Conservation (phyloP, 2,797 vertebrate species). For the Macropodus opercularis region DNA sequence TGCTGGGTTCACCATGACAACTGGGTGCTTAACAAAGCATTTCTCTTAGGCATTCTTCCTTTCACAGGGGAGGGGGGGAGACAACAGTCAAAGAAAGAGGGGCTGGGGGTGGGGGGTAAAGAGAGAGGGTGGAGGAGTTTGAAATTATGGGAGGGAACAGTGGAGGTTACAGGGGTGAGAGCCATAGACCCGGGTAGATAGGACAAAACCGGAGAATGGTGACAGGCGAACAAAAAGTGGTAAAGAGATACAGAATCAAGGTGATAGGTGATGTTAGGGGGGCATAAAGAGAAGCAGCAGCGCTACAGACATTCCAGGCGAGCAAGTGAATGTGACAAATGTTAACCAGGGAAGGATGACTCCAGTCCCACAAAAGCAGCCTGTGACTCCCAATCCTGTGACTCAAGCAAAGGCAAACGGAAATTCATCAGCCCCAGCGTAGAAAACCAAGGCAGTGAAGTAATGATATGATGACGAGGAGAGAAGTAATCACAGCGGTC, state of each 20-base stretch:
- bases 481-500: conserved; percentile 47
- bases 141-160: conserved; percentile 75
- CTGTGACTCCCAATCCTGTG: conserved; percentile 36
- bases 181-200: conserved; percentile 59
- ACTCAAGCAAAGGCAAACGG: conserved; percentile 34
- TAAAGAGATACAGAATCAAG: conserved; percentile 76
- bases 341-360: conserved; percentile 49
- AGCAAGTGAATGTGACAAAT: conserved; percentile 70
- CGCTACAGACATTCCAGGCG: conserved; percentile 66
- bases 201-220: conserved; percentile 64
- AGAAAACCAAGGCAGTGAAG: conserved; percentile 38
- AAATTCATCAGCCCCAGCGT: conserved; percentile 31
- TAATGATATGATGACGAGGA: conserved; percentile 37
- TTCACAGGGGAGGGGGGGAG: conserved; percentile 71
- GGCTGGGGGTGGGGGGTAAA: conserved; percentile 33
- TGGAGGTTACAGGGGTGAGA: conserved; percentile 74
- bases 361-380: conserved; percentile 21
- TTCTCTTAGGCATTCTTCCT: conserved; percentile 86
- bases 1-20: conserved; percentile 87
- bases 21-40: conserved; percentile 88
- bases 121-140: conserved; percentile 60
- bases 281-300: conserved; percentile 38
- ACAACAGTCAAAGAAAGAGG: conserved; percentile 66
- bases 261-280: conserved; percentile 73
- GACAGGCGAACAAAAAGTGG: conserved; percentile 68